Evolutionary conservation across 2,888 invertebrate species (phyloP).

Genomic region (Hemaris fuciformis): DNA sequence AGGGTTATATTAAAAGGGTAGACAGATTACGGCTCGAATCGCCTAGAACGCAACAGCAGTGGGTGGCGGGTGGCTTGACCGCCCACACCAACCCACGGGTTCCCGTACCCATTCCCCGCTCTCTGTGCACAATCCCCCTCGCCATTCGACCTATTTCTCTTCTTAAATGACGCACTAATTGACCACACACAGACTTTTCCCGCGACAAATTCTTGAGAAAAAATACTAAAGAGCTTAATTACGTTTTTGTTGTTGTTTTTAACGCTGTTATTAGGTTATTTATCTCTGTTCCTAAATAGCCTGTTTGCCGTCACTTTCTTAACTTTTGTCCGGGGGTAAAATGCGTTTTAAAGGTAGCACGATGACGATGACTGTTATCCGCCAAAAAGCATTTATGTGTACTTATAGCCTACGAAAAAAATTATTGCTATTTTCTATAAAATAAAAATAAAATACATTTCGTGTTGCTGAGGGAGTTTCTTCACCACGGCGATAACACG

Average conservation of each 20-base stretch:
- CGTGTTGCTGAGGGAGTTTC: too few species aligned
- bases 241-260: not conserved
- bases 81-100: slow-evolving; percentile 15
- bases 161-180: slow-evolving; percentile 12
- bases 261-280: too few species aligned
- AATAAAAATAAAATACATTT: too few species aligned
- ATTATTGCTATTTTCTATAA: too few species aligned
- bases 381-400: too few species aligned
- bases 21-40: slow-evolving; percentile 5
- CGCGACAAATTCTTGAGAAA: not conserved
- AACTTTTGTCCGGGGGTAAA: too few species aligned
- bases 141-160: slow-evolving; percentile 16
- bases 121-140: slow-evolving; percentile 9
- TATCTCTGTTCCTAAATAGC: not conserved
- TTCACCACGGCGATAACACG: too few species aligned
- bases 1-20: slow-evolving; percentile 2
- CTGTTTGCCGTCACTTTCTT: not conserved
- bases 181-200: slow-evolving; percentile 7
- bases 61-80: slow-evolving; percentile 19
- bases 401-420: too few species aligned
- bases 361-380: too few species aligned
- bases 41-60: slow-evolving; percentile 5
- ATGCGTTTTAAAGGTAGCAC: too few species aligned
- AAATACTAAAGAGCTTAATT: not conserved
- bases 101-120: slow-evolving; percentile 11